Percentiles rank a stretch among this genome's conserved stretches.
These are phyloP conservation scores for Luperina testacea DNA, from an alignment of 2,888 invertebrate genomes.

Conservation along the genomic window DNA sequence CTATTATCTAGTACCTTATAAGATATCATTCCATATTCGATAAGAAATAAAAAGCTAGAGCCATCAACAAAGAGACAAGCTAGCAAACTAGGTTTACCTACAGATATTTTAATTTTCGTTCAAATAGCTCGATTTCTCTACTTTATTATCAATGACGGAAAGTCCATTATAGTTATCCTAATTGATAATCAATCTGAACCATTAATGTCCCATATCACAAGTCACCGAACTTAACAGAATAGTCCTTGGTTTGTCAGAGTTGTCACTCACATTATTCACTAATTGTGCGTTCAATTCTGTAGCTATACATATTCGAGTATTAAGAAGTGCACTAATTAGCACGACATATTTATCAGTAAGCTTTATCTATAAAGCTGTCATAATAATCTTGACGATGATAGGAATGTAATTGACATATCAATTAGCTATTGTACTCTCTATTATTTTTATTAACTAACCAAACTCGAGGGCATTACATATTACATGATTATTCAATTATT, in stretches of 20 bases:
- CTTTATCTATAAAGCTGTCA: slow-evolving; percentile 59
- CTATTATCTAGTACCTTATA: slow-evolving; percentile 15
- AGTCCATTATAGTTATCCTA: not conserved
- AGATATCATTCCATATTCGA: slow-evolving; percentile 4
- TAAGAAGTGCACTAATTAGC: slow-evolving; percentile 53
- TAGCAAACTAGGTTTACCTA: not conserved
- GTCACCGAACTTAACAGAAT: slow-evolving; percentile 12
- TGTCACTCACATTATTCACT: slow-evolving; percentile 27
- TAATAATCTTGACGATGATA: slow-evolving; percentile 62
- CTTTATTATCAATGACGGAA: not conserved
- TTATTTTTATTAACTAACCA: slow-evolving; percentile 42
- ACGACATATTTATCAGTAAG: slow-evolving; percentile 60
- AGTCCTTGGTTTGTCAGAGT: slow-evolving; percentile 17
- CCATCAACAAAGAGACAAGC: not conserved
- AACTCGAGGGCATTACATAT: not conserved
- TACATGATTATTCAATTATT: not conserved
- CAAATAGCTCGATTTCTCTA: not conserved
- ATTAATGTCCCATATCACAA: not conserved
- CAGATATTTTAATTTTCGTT: not conserved
- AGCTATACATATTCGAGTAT: slow-evolving; percentile 41
- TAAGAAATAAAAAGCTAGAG: slow-evolving; percentile 1
- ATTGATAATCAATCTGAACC: not conserved
- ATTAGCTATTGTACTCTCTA: slow-evolving; percentile 51
- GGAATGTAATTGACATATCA: slow-evolving; percentile 63
- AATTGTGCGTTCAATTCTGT: slow-evolving; percentile 35